Evolutionary conservation across 2,113 vertebrate genomes (phyloP), one percentile per base, ranked within the genome.

Genomic region (Rhinoderma darwinii): DNA sequence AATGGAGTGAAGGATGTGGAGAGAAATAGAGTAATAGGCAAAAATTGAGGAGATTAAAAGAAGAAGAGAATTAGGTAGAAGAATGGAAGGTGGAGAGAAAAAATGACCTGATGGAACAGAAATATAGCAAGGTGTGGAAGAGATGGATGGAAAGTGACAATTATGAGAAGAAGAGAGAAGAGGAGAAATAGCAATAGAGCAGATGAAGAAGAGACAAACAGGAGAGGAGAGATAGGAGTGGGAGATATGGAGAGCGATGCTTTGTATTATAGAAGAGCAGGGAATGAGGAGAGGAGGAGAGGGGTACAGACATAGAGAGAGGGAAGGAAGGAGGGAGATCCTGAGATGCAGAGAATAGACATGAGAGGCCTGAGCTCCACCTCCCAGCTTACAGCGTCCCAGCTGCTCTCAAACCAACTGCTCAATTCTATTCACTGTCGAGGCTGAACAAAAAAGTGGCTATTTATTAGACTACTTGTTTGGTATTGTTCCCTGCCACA

Each of bases 391-490:
- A 93, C 95, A 93, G 95, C 95, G 93, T 93, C 95, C 96, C 97
- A 98, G 97, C 97, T 98, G 97, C 96, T 96, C 96, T 94, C 94
- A 94, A 95, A 92, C 96, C 96, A 96, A 95, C 96, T 93, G 97
- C 96, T 98, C 96, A 90, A 93, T 92, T 95, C 96, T 94, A 97
- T 98, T 98, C 97, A 97, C 94, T 93, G 95, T 93, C 92, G 94
- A 94, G 92, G 88, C 92, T 93, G 95, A 96, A 96, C 96, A 97
- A 97, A 97, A 97, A 95, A 96, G 96, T 96, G 97, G 96, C 97
- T 96, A 96, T 98, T 98, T 98, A 97, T 97, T 96, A 96, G 97
- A 96, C 96, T 96, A 96, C 96, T 98, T 96, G 96, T 98, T 97
- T 97, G 95, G 95, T 95, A 97, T 98, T 99, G 97, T 98, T 98